These are phyloP conservation scores for Synergus itoensis DNA, from an alignment of 2,888 invertebrate genomes.

Conservation along the genomic window DNA sequence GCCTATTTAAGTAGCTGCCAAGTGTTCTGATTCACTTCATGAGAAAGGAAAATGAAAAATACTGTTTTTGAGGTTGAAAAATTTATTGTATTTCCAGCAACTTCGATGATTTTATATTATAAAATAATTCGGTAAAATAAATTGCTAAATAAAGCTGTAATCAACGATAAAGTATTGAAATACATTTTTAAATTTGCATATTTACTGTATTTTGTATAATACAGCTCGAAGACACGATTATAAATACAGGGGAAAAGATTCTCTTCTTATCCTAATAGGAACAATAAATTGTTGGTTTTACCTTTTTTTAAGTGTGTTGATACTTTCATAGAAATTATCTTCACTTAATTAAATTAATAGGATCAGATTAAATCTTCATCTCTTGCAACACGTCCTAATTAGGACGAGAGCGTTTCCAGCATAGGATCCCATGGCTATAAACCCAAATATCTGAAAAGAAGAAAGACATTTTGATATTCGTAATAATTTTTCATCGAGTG, in stretches of 20 bases:
- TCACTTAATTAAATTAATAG: too few species aligned
- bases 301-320: not conserved
- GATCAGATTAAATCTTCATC: not conserved
- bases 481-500: too few species aligned
- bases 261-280: not conserved
- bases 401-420: conserved; percentile 21
- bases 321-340: too few species aligned
- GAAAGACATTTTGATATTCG: not conserved
- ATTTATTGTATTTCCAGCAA: not conserved
- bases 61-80: not conserved
- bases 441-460: conserved; percentile 23
- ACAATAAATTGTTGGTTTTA: not conserved
- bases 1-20: not conserved
- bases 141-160: not conserved
- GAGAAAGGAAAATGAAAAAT: not conserved
- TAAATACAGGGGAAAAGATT: not conserved
- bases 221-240: too few species aligned
- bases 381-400: conserved; percentile 24
- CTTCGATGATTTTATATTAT: too few species aligned
- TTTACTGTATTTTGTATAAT: too few species aligned
- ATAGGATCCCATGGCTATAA: conserved; percentile 31
- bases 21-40: not conserved
- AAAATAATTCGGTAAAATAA: too few species aligned
- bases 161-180: not conserved
- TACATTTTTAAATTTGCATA: not conserved